A percentile compares a stretch with the other conserved stretches of the same genome.
phyloP scores from a whole-genome alignment of 2,797 vertebrate species.

The Phalanger gymnotis region DNA sequence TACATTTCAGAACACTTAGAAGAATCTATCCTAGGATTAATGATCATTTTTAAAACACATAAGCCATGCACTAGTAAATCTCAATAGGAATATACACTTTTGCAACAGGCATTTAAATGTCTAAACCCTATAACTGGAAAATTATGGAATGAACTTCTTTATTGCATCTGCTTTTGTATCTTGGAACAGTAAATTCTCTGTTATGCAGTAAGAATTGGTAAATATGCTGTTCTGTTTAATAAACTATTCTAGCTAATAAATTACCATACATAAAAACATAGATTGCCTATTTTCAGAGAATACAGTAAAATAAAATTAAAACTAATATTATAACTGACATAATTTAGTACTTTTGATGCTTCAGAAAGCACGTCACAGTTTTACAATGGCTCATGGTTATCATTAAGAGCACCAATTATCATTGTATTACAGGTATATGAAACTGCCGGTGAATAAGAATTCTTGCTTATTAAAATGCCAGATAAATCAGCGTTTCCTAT shows the following conservation, averaged over 20 bases:
- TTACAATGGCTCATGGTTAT: background rate
- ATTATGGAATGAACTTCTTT: background rate
- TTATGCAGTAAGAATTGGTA: background rate
- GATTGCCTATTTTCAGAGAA: background rate
- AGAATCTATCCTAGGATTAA: background rate
- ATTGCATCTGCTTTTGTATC: background rate
- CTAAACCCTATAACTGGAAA: conserved; percentile 21
- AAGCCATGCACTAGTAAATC: conserved; percentile 14
- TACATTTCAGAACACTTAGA: conserved; percentile 15
- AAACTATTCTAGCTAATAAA: background rate
- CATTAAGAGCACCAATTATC: background rate
- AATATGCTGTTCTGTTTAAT: background rate
- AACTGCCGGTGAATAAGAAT: background rate
- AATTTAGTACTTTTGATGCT: background rate
- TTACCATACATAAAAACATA: background rate
- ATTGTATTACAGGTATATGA: background rate
- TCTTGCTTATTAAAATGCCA: background rate
- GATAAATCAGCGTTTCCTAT: background rate
- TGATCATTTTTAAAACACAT: conserved; percentile 6
- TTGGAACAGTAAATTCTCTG: background rate
- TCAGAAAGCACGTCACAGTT: background rate
- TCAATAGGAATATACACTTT: conserved; percentile 35
- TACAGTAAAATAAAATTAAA: background rate
- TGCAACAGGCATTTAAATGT: conserved; percentile 31
- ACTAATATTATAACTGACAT: background rate